A percentile compares a stretch with the other conserved stretches of the same genome.
Evolutionary conservation across 2,888 invertebrate genomes (phyloP).

Genomic region (Papilio gigon): DNA sequence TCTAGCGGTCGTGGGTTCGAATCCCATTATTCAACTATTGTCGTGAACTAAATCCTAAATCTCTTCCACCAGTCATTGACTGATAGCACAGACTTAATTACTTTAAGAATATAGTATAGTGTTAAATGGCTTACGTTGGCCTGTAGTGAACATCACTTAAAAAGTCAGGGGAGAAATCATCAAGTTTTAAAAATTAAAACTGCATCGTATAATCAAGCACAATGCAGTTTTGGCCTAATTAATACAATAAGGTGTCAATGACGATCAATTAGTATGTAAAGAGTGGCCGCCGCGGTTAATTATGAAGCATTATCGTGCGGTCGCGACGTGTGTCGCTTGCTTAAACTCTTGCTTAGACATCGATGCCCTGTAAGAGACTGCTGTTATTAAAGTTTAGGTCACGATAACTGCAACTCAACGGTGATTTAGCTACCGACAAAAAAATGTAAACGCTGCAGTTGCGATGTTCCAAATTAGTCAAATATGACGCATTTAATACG

Average conservation of each 20-base stretch:
- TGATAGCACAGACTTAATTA: no score
- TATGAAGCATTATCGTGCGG: slow-evolving; percentile 69
- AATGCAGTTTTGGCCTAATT: slow-evolving; percentile 29
- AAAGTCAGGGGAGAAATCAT: background rate
- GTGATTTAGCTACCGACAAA: background rate
- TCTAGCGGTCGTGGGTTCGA: no score
- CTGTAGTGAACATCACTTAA: background rate
- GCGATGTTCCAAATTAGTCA: background rate
- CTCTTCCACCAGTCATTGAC: no score
- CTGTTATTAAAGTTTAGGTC: background rate
- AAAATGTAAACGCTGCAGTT: background rate
- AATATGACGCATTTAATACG: slow-evolving; percentile 8
- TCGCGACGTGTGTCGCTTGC: slow-evolving; percentile 66
- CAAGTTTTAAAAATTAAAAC: background rate
- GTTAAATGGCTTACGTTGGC: no score
- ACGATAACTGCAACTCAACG: background rate
- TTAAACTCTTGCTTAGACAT: slow-evolving; percentile 47
- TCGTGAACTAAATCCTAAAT: no score
- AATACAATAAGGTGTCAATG: slow-evolving; percentile 36
- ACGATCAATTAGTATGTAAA: slow-evolving; percentile 53
- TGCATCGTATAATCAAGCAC: background rate
- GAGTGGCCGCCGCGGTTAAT: slow-evolving; percentile 61
- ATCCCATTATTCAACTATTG: no score
- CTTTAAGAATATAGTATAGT: no score
- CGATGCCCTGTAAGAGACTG: slow-evolving; percentile 40